Conservation (phyloP, 2,888 invertebrate genomes). For the Drosophila borealis region DNA sequence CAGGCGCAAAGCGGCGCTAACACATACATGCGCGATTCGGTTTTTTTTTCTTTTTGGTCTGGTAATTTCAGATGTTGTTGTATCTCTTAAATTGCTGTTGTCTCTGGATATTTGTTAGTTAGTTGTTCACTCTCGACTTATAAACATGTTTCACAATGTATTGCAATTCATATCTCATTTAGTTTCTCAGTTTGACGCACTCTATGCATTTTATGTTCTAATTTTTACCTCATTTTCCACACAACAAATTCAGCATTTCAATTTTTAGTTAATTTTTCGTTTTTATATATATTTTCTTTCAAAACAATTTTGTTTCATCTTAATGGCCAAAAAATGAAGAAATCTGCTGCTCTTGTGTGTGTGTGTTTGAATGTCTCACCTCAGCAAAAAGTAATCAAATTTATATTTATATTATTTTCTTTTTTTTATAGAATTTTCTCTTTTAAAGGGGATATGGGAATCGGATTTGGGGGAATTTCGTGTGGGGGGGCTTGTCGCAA, state of each 20-base stretch:
- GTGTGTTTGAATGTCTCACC: constrained; percentile 85
- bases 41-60: constrained; percentile 49
- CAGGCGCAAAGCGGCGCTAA: constrained; percentile 78
- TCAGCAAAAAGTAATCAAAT: constrained; percentile 81
- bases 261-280: constrained; percentile 39
- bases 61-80: constrained; percentile 39
- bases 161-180: constrained; percentile 81
- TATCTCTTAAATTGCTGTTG: constrained; percentile 36
- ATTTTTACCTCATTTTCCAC: constrained; percentile 85
- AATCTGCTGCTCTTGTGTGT: constrained; percentile 82
- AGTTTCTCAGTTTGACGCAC: constrained; percentile 64
- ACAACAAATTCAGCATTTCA: constrained; percentile 82
- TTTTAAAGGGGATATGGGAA: constrained; percentile 27
- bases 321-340: constrained; percentile 57
- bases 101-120: constrained; percentile 39
- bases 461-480: constrained; percentile 43
- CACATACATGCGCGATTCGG: constrained; percentile 66
- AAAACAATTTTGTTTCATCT: constrained; percentile 31
- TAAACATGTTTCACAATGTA: constrained; percentile 86
- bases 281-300: constrained; percentile 24
- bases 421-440: constrained; percentile 9
- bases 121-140: constrained; percentile 66
- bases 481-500: constrained; percentile 59
- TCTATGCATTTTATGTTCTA: constrained; percentile 62
- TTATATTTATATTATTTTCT: constrained; percentile 36